A percentile compares a stretch with the other conserved stretches of the same genome.
Evolutionary conservation across 2,113 vertebrate genomes (phyloP).

Genomic region (Psephotus haematonotus): DNA sequence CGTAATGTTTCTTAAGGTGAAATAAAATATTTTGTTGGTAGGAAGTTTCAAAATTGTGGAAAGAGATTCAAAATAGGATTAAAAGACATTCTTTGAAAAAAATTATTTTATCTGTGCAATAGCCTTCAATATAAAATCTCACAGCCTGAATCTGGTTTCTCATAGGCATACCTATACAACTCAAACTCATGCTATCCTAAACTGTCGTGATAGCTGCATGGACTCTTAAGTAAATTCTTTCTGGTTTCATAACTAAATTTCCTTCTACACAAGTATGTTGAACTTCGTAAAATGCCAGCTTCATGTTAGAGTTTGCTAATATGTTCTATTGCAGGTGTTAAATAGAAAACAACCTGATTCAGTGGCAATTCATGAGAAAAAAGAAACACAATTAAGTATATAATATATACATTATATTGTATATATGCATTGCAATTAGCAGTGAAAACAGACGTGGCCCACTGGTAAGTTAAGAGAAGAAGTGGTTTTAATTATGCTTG

Average conservation of each 20-base stretch:
- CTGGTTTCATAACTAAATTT: background rate
- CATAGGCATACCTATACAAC: background rate
- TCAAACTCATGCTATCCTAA: background rate
- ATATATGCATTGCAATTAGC: background rate
- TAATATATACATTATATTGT: background rate
- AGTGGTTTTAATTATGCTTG: background rate
- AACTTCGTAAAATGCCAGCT: background rate
- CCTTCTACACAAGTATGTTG: background rate
- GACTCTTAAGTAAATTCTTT: background rate
- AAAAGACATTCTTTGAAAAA: background rate
- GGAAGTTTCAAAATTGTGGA: background rate
- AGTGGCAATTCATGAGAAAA: background rate
- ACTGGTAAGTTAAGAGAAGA: background rate
- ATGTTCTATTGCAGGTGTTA: background rate
- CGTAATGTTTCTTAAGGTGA: background rate
- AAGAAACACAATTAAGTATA: background rate
- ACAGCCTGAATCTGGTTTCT: background rate
- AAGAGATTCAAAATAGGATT: background rate
- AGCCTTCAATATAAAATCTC: background rate
- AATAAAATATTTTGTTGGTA: background rate
- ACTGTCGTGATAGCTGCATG: background rate
- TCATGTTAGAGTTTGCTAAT: background rate
- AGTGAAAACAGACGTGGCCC: background rate
- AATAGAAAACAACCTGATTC: background rate
- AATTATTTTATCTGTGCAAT: background rate